phyloP scores from a whole-genome alignment of 2,888 invertebrate species.

The Smittia aterrima region DNA sequence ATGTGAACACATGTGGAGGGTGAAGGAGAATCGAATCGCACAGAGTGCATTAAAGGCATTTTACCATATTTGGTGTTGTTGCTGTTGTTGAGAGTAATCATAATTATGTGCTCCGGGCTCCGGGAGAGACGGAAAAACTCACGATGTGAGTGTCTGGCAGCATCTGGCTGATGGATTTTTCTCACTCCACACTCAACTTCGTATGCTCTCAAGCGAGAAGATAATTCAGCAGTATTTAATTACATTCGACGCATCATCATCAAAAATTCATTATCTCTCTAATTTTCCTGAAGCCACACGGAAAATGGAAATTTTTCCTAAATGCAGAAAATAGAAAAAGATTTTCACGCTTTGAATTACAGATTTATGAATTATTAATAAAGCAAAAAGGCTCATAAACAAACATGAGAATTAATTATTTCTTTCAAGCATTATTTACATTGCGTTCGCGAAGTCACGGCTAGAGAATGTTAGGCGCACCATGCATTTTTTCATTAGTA shows the following conservation, averaged over 20 bases:
- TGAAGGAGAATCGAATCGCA: background rate
- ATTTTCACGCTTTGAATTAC: background rate
- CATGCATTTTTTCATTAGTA: constrained; percentile 7
- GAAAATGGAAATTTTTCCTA: background rate
- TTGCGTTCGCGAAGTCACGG: background rate
- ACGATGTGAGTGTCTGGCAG: constrained; percentile 13
- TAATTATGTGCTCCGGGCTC: constrained; percentile 5
- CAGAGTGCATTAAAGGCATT: constrained; percentile 1
- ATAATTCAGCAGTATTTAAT: constrained; percentile 38
- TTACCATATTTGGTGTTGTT: constrained; percentile 4
- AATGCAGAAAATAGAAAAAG: background rate
- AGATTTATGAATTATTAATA: constrained; percentile 33
- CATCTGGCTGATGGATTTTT: constrained; percentile 20
- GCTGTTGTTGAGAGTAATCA: background rate
- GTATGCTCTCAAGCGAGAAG: background rate
- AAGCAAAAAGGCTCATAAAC: background rate
- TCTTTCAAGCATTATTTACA: constrained; percentile 41
- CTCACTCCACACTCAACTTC: background rate
- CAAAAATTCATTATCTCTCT: constrained; percentile 33
- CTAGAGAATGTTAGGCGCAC: background rate
- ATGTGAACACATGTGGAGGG: background rate
- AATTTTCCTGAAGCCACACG: background rate
- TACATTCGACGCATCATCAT: constrained; percentile 32
- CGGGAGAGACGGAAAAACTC: background rate
- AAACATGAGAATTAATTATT: constrained; percentile 32